A percentile compares a stretch with the other conserved stretches of the same genome.
Conservation (phyloP, 2,797 vertebrate genomes). For the Myiotriccus ornatus region DNA sequence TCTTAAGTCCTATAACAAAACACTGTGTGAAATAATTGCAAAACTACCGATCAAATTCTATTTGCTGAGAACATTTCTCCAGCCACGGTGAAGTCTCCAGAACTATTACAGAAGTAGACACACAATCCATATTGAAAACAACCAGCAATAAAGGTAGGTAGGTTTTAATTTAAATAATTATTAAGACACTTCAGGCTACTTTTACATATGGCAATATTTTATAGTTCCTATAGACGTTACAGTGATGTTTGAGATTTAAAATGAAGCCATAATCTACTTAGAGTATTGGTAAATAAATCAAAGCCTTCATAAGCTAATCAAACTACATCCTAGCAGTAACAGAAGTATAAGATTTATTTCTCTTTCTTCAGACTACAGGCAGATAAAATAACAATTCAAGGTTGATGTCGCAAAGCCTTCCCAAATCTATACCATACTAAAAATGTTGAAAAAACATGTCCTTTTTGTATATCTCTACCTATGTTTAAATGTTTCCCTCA, state of each 20-base stretch:
- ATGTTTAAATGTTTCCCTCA: background rate
- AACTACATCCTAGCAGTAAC: background rate
- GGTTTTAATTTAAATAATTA: background rate
- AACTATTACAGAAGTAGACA: background rate
- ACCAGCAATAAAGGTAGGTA: background rate
- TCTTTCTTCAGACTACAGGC: background rate
- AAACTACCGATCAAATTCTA: background rate
- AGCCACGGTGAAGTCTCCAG: background rate
- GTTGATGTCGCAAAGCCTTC: background rate
- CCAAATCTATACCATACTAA: background rate
- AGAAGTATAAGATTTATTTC: background rate
- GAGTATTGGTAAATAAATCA: background rate
- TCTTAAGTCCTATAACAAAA: background rate
- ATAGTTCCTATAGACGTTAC: background rate
- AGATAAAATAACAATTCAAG: background rate
- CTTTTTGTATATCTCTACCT: background rate
- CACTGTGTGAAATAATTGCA: background rate
- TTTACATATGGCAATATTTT: background rate
- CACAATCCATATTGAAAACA: background rate
- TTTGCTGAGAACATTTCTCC: background rate
- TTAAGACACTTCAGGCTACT: background rate
- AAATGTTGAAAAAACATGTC: background rate
- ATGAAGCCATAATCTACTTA: background rate
- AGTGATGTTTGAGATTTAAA: background rate
- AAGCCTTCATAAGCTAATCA: background rate